Conservation (phyloP, 1,140 invertebrate genomes). For the Lamellibrachia luymesi region DNA sequence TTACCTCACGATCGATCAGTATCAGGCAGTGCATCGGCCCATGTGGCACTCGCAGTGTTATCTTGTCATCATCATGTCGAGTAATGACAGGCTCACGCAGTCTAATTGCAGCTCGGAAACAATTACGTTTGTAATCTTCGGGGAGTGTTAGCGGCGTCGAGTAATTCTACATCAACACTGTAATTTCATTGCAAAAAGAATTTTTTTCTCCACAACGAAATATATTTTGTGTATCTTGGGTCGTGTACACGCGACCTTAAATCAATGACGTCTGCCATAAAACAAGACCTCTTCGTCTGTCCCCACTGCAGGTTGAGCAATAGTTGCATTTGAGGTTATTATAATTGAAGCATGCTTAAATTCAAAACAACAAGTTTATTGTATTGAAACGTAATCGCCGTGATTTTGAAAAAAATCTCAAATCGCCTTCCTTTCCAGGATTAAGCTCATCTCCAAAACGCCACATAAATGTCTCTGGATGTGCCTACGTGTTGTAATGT, state of each 20-base stretch:
- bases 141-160: background rate
- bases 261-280: background rate
- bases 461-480: too few species aligned
- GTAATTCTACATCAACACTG: background rate
- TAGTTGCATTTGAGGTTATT: background rate
- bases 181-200: background rate
- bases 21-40: background rate
- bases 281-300: background rate
- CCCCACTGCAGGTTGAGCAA: background rate
- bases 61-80: background rate
- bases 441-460: too few species aligned
- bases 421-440: too few species aligned
- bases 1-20: background rate
- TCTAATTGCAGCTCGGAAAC: background rate
- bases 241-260: background rate
- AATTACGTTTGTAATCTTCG: background rate
- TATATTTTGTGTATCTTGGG: background rate
- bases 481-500: too few species aligned
- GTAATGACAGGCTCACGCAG: background rate
- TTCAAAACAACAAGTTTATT: too few species aligned
- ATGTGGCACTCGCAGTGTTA: background rate
- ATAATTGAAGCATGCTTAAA: background rate
- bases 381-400: too few species aligned
- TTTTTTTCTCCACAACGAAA: background rate
- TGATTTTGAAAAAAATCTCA: too few species aligned